Percentiles rank a stretch among this genome's conserved stretches.
Conservation (phyloP, 2,113 vertebrate species). For the Phasianus colchicus region DNA sequence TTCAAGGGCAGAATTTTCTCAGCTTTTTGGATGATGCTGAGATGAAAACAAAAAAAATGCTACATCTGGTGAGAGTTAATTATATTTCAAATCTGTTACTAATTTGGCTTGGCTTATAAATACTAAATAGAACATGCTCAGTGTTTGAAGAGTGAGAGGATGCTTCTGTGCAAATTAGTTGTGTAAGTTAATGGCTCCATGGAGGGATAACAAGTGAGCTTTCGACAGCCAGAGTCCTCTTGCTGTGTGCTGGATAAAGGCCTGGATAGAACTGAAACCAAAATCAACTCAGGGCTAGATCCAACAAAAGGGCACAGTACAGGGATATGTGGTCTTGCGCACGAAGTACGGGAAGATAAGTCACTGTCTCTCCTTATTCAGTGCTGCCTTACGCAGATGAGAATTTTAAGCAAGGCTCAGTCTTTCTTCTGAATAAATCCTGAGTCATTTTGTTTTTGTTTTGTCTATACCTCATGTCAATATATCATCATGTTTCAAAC, state of each 20-base stretch:
- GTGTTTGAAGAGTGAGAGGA: not conserved
- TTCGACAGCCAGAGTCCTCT: not conserved
- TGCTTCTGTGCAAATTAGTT: not conserved
- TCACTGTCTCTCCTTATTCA: not conserved
- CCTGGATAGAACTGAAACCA: not conserved
- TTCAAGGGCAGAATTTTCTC: not conserved
- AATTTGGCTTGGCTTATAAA: not conserved
- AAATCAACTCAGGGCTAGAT: not conserved
- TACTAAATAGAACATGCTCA: not conserved
- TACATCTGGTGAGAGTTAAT: slow-evolving; percentile 20
- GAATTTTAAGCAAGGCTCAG: not conserved
- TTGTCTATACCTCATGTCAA: not conserved
- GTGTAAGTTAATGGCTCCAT: not conserved
- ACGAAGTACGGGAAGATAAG: not conserved
- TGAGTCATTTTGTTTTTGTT: not conserved
- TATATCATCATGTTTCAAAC: not conserved
- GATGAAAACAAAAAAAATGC: slow-evolving; percentile 7
- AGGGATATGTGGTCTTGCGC: not conserved
- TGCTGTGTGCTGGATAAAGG: not conserved
- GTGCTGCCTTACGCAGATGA: not conserved
- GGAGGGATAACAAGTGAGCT: not conserved
- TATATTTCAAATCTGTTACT: slow-evolving; percentile 4
- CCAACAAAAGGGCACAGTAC: not conserved
- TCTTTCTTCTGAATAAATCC: not conserved
- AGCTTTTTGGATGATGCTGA: not conserved